phyloP scores from a whole-genome alignment of 2,888 invertebrate genomes.

The Syrista parreyssii region DNA sequence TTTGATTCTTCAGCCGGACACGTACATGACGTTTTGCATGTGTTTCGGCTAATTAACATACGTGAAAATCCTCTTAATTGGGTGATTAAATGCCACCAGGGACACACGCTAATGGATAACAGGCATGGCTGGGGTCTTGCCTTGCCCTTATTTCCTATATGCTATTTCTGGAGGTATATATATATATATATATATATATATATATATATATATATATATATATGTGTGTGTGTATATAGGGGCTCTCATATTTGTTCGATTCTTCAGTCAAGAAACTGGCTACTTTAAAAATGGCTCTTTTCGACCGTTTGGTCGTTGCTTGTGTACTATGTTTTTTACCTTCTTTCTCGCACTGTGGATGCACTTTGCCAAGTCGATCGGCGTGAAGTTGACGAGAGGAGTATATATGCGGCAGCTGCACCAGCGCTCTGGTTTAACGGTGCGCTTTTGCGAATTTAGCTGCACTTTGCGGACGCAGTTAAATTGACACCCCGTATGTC shows the following conservation, averaged over 20 bases:
- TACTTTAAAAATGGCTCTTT: neutral
- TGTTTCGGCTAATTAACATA: conserved; percentile 60
- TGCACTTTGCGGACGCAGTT: conserved; percentile 47
- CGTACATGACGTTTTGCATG: conserved; percentile 48
- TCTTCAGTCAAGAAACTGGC: neutral
- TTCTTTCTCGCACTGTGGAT: neutral
- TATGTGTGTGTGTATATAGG: too few species aligned
- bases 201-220: neutral
- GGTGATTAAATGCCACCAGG: conserved; percentile 50
- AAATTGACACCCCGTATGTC: conserved; percentile 54
- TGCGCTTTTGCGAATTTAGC: conserved; percentile 7
- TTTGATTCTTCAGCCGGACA: neutral
- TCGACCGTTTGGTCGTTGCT: neutral
- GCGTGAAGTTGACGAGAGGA: neutral
- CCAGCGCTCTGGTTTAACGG: conserved; percentile 34
- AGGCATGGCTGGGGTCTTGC: conserved; percentile 19
- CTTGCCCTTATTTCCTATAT: conserved; percentile 1
- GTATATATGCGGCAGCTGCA: neutral
- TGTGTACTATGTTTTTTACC: neutral
- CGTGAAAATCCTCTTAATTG: conserved; percentile 58
- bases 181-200: neutral
- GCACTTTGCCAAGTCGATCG: neutral
- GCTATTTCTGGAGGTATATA: neutral
- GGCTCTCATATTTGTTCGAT: neutral
- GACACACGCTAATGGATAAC: conserved; percentile 44